Base-by-base conservation (phyloP, 1,140 invertebrate species). In the Leptinotarsa undecemlineata region DNA sequence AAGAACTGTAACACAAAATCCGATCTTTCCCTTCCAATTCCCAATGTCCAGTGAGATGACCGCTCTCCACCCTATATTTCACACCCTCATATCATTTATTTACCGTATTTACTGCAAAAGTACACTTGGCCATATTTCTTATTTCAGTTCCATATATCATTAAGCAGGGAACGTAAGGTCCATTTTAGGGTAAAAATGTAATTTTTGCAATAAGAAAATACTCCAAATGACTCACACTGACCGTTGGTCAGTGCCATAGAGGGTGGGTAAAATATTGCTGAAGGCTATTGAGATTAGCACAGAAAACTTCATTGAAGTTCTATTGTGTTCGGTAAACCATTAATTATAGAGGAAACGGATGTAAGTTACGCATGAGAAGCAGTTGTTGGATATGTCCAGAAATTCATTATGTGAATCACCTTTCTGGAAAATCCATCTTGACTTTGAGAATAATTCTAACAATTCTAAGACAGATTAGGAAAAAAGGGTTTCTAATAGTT, bases 11-110 rank as follows among this genome's bases (percentile, higher is more conserved):
- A 42, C 1, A 6, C 4, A 57, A 4, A 57, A n/a, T 19, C 51
- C 51, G 4, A 57, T 57, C 51, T 57, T 4, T 19, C 51, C 15
- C 51, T 61, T 64, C 21, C 21, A 8, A 2, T 23, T 64, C 1
- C 17, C 17, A 64, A 64, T 64, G 33, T 72, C 71, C 57, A 61
- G 57, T 57, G n/a, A 23, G 61, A 60, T 71, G 68, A 66, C 73
- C 57, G 51, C 73, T 69, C 42, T 73, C 70, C 74, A 73, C 76
- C 78, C 76, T 70, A 42, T 71, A 20, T 72, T 79, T 79, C 77
- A 72, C 79, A 78, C 79, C 74, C 75, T 61, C 70, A 78, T 71
- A 75, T 75, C 67, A 74, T 78, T 77, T 78, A 78, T 76, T 80
- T 80, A 72, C 73, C 72, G 77, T 75, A 78, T 80, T 80, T 78